Conservation (phyloP, 2,113 vertebrate genomes). For the Struthio camelus region DNA sequence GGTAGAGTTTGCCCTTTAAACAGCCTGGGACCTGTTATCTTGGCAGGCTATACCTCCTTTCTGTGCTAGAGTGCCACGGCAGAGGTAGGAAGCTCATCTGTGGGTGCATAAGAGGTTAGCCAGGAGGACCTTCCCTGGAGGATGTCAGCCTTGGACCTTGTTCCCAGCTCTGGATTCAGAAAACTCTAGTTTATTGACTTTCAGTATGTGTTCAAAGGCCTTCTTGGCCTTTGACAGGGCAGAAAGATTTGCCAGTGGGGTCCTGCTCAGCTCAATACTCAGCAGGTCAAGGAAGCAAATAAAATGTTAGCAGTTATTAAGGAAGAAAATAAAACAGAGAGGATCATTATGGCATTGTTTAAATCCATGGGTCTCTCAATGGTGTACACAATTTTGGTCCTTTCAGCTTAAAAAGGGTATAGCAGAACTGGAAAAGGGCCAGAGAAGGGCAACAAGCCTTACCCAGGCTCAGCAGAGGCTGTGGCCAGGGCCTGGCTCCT, state of each 20-base stretch:
- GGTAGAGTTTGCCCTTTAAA: neutral
- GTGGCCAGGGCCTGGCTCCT: neutral
- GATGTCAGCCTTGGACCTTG: neutral
- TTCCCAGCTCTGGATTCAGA: neutral
- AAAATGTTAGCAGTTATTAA: neutral
- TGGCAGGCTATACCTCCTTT: neutral
- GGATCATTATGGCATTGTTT: neutral
- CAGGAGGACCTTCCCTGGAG: neutral
- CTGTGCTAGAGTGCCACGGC: neutral
- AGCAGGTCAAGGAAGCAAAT: accelerated
- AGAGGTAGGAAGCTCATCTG: neutral
- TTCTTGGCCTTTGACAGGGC: neutral
- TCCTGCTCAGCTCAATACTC: neutral
- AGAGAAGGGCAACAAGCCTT: neutral
- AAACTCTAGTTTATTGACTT: neutral
- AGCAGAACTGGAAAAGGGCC: neutral
- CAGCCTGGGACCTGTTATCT: neutral
- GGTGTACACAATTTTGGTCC: neutral
- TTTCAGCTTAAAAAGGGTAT: neutral
- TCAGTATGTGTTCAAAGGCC: neutral
- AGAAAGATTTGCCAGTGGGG: neutral
- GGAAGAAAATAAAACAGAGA: neutral
- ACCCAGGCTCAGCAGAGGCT: neutral
- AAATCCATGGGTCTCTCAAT: neutral
- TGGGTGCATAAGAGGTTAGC: neutral